Evolutionary conservation across 2,888 invertebrate species (phyloP), one percentile per base, ranked within the genome.

Genomic region (Drosophila ustulata): DNA sequence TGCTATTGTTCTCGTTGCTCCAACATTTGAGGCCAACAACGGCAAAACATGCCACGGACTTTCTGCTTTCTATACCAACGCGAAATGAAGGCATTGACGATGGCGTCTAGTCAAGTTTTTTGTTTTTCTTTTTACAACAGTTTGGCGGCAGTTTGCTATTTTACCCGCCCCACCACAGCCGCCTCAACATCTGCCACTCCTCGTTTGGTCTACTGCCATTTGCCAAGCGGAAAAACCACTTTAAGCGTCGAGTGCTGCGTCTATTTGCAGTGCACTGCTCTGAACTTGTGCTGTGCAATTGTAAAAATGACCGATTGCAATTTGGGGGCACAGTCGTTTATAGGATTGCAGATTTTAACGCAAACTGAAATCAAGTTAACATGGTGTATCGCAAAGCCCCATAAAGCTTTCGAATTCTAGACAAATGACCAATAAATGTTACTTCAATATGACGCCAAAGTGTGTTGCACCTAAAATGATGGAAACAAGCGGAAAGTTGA

Each of bases 61-160:
- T 78, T 78, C 78, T 69, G 78, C 77, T 78, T 78, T 78, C 79
- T 75, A 78, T 64, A 66, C 62, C 58, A 64, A 62, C 75, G 63
- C 46, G 49, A 63, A 66, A n/a, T 63, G 63, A 66, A 70, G 70
- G 70, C 75, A 63, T 59, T 66, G 26, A 50, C 45, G 55, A 49
- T 59, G 68, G 59, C 73, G 56, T 61, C 71, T 71, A 75, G 75
- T 61, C 75, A 75, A 74, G 74, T 43, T 39, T 32, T 45, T 43
- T 30, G n/a, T 25, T 39, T 23, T 43, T 56, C 25, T 73, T 77
- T 71, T 59, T 49, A 41, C 67, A 73, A 66, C 65, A 74, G 74
- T 78, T 78, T 73, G 69, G 47, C 49, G 55, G 69, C 68, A 68
- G 56, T 74, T 74, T 65, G 59, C 45, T 39, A 23, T 41, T 59